phyloP scores from a whole-genome alignment of 2,888 invertebrate species.

The Pelosia muscerda region DNA sequence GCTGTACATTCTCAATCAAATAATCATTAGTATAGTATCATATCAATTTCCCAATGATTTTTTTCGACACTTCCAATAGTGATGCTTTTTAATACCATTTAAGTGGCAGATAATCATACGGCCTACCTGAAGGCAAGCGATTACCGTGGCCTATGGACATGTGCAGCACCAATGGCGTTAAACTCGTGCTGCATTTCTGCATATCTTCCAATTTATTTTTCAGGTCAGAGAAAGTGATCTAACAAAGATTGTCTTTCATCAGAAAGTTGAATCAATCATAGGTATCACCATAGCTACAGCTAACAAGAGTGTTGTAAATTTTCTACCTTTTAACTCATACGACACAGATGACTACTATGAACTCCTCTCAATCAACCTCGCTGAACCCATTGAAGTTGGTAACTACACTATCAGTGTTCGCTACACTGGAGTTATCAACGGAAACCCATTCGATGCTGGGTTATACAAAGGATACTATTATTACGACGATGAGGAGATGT shows the following conservation, averaged over 20 bases:
- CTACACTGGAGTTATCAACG: conserved; percentile 10
- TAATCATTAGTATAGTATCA: too few species aligned
- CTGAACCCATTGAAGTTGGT: neutral
- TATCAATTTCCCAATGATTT: too few species aligned
- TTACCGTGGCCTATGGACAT: too few species aligned
- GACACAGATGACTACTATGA: conserved; percentile 1
- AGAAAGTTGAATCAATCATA: conserved; percentile 3
- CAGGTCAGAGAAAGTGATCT: neutral
- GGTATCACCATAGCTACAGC: neutral
- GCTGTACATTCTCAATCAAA: too few species aligned
- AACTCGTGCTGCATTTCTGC: too few species aligned
- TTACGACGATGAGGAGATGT: neutral
- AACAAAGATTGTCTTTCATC: conserved; percentile 3
- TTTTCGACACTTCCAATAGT: too few species aligned
- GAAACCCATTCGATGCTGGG: conserved; percentile 10
- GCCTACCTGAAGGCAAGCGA: too few species aligned
- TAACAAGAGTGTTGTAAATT: neutral
- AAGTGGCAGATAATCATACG: too few species aligned
- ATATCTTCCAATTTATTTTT: neutral
- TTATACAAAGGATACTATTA: conserved; percentile 13
- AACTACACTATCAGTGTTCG: neutral
- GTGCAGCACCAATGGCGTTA: too few species aligned
- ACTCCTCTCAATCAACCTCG: neutral
- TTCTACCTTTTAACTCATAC: neutral
- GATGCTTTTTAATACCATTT: too few species aligned